Evolutionary conservation across 2,797 vertebrate genomes (phyloP), one percentile per base, ranked within the genome.

Genomic region (Myotis daubentonii): DNA sequence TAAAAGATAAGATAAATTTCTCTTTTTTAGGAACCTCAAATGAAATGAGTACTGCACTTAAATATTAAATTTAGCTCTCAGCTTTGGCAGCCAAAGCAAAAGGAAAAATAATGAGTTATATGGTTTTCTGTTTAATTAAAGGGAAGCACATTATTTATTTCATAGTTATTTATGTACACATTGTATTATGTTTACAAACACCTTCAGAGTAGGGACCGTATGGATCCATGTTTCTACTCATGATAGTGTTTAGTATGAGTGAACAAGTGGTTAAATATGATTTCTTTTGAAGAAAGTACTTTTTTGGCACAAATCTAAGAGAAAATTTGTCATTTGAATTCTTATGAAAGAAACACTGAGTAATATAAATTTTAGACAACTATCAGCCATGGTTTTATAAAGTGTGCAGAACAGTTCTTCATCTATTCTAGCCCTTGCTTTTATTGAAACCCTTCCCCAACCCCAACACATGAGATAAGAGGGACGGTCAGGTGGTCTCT

Each of bases 261-360:
- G 17, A 93, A 20, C 25, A 93, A 89, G 57, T 83, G 41, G 23
- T 71, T 78, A 19, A 80, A 23, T 93, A 36, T 55, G 71, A 74
- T 83, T 84, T 92, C 9, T 85, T 93, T 87, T 92, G 20, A 87
- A 66, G 25, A 68, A 96, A 87, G 57, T 87, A 47, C 49, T 93
- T 94, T 71, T 28, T 75, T 28, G 36, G 22, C 28, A 93, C 17
- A 53, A 78, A 72, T 86, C 38, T 72, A 71, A 81, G 30, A 71
- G 30, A 91, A 94, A 74, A 93, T 62, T 51, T 90, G 30, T 79
- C 75, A 62, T 70, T 96, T 80, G 66, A 79, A 80, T n/a, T 79
- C 20, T 86, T 89, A 47, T 36, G 38, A 93, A 83, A 72, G 76
- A 91, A 93, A 75, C 51, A 70, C 28, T 85, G 65, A 79, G n/a